These are phyloP conservation scores for Trisateles emortualis DNA, from an alignment of 2,888 invertebrate genomes.

Conservation along the genomic window DNA sequence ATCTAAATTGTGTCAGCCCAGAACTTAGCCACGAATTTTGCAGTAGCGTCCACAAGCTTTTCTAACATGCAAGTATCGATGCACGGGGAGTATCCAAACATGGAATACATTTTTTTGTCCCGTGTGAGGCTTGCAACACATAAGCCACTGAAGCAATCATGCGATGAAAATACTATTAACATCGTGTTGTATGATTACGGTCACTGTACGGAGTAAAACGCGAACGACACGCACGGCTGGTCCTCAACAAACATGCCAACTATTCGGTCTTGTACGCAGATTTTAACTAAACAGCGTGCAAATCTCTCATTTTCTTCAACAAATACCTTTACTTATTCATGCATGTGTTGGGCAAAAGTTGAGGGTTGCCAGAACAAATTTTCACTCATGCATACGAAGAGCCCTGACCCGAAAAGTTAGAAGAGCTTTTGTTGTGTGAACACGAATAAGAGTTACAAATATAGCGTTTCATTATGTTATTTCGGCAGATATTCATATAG, in stretches of 20 bases:
- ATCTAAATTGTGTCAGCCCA: too few species aligned
- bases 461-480: slow-evolving; percentile 10
- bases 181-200: slow-evolving; percentile 39
- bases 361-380: slow-evolving; percentile 45
- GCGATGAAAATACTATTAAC: slow-evolving; percentile 52
- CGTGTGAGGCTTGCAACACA: too few species aligned
- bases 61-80: too few species aligned
- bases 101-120: too few species aligned
- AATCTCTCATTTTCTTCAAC: slow-evolving; percentile 68
- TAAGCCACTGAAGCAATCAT: too few species aligned
- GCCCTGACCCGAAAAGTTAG: slow-evolving; percentile 41
- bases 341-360: slow-evolving; percentile 57
- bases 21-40: too few species aligned
- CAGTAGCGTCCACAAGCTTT: too few species aligned
- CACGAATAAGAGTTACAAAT: slow-evolving; percentile 14
- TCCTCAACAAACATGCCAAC: slow-evolving; percentile 58
- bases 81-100: too few species aligned
- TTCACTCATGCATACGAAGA: slow-evolving; percentile 48
- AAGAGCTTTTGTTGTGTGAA: slow-evolving; percentile 34
- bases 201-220: slow-evolving; percentile 1
- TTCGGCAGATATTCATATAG: too few species aligned
- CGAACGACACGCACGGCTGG: not conserved
- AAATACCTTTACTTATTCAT: slow-evolving; percentile 70
- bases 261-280: slow-evolving; percentile 48
- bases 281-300: slow-evolving; percentile 65